Conservation (phyloP, 2,113 vertebrate genomes). For the Pagrus major region DNA sequence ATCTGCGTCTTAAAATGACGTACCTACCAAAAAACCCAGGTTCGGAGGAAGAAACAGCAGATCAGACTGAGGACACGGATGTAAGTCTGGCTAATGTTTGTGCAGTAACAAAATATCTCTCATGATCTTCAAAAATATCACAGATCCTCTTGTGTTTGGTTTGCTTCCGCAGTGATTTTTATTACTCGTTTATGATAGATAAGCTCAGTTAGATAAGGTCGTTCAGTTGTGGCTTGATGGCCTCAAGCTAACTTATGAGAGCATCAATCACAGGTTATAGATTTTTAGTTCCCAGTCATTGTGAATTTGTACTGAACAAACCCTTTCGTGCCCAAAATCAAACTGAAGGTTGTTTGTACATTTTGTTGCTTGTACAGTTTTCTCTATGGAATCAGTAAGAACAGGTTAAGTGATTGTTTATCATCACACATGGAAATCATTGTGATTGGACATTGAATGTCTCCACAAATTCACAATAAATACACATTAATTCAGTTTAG, state of each 20-base stretch:
- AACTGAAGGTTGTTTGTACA: not conserved
- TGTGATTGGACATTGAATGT: not conserved
- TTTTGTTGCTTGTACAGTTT: not conserved
- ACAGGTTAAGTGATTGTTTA: not conserved
- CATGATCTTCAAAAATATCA: not conserved
- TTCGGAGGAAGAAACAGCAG: constrained; percentile 89
- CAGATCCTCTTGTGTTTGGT: not conserved
- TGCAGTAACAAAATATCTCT: not conserved
- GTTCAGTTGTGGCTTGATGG: not conserved
- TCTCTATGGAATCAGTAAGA: not conserved
- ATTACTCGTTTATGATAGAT: not conserved
- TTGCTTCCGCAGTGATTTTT: not conserved
- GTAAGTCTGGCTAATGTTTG: constrained; percentile 77
- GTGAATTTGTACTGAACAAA: not conserved
- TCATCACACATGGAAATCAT: not conserved
- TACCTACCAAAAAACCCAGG: constrained; percentile 91
- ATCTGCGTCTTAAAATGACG: constrained; percentile 98
- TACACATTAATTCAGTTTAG: not conserved
- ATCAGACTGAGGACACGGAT: constrained; percentile 91
- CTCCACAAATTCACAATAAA: not conserved
- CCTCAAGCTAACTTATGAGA: not conserved
- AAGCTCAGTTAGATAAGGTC: not conserved
- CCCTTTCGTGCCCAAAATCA: not conserved
- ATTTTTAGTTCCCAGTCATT: not conserved
- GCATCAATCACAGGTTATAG: not conserved